Evolutionary conservation across 2,797 vertebrate genomes (phyloP), one percentile per base, ranked within the genome.

Genomic region (Morelia viridis): DNA sequence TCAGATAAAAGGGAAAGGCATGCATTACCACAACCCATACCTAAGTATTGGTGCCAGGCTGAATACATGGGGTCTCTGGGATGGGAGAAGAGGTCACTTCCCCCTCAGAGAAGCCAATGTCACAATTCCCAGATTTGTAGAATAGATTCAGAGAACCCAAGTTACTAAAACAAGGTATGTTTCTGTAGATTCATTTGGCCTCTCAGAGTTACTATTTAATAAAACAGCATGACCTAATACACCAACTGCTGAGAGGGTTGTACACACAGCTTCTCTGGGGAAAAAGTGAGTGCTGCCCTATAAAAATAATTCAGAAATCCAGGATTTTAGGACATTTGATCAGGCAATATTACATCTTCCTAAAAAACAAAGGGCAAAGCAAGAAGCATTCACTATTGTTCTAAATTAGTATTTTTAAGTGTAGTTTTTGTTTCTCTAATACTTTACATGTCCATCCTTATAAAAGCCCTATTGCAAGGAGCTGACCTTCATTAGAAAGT

Each of bases 1-100:
- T 90, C 84, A 92, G 41, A 80, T 35, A 92, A 87, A 90, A 87
- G 57, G 13, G 3, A 26, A 85, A 61, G 46, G 68, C 68, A 28
- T 28, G 26, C 53, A 68, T 2, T 57, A 46, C n/a, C 31, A 46
- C 84, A 41, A 56, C 5, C 28, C 10, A n/a, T 28, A 19, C 11
- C 64, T 41, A 84, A 64, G 53, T 26, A 61, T 31, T 87, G 65
- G 57, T 62, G 46, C 84, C 57, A 92, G 85, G 41, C 26, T 62
- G n/a, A 58, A 62, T 7, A 50, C 10, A 84, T 12, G 41, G 1
- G 53, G 8, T 65, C 57, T 15, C 6, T 19, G 41, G 35, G 57
- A 58, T 71, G 50, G 35, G 24, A 68, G n/a, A 28, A 86, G 7
- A 35, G 31, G 28, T 31, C 15, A 22, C 1, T 31, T 60, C 26